Evolutionary conservation across 2,888 invertebrate genomes (phyloP).

Genomic region (Acanthococcus lagerstroemiae): DNA sequence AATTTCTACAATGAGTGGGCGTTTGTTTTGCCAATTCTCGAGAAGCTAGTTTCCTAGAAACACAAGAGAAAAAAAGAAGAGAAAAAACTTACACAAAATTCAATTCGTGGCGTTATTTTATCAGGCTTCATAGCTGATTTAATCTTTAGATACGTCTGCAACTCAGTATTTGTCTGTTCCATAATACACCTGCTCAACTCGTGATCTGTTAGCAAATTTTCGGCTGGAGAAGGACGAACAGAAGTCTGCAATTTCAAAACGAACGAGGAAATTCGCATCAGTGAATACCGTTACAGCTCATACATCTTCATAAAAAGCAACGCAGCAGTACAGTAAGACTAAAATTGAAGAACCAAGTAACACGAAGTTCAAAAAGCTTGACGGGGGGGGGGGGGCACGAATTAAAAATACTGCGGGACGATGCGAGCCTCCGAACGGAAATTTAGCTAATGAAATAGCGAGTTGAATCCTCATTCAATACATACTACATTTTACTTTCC

Average conservation of each 20-base stretch:
- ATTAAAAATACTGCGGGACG: too few relatives aligned
- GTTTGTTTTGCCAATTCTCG: not conserved
- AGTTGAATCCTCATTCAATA: too few relatives aligned
- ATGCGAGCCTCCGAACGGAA: too few relatives aligned
- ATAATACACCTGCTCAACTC: slow-evolving; percentile 49
- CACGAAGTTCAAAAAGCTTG: too few relatives aligned
- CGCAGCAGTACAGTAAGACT: too few relatives aligned
- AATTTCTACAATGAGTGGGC: not conserved
- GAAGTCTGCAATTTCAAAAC: not conserved
- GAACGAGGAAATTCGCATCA: not conserved
- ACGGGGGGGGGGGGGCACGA: too few relatives aligned
- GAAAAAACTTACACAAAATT: slow-evolving; percentile 44
- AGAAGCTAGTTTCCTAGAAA: not conserved
- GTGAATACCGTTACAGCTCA: too few relatives aligned
- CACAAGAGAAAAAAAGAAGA: slow-evolving; percentile 25
- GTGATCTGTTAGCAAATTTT: slow-evolving; percentile 47
- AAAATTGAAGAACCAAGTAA: too few relatives aligned
- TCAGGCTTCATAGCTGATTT: slow-evolving; percentile 50
- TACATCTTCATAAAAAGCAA: too few relatives aligned
- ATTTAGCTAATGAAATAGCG: too few relatives aligned
- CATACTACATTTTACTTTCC: too few relatives aligned
- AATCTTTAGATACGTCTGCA: slow-evolving; percentile 55
- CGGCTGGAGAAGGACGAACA: slow-evolving; percentile 42
- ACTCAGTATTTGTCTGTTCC: slow-evolving; percentile 60
- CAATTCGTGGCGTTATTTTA: slow-evolving; percentile 41